These are phyloP conservation scores for Baronia brevicornis DNA, from an alignment of 2,888 invertebrate species.

Conservation along the genomic window DNA sequence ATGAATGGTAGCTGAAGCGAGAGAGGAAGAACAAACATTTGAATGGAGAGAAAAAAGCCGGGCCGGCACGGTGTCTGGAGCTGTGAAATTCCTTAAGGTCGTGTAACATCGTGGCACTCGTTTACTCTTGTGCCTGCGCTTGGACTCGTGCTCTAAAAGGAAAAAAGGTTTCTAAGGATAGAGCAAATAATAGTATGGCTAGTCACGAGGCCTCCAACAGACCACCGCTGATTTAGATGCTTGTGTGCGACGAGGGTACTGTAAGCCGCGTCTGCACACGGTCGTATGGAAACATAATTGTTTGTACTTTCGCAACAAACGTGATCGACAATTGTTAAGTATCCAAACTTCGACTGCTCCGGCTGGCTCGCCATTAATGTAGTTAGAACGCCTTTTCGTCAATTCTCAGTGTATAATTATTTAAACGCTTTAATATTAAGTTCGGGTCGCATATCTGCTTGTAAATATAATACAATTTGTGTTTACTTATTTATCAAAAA, in stretches of 20 bases:
- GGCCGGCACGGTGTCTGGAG: conserved; percentile 52
- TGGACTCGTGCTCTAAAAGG: conserved; percentile 69
- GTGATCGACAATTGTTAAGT: conserved; percentile 20
- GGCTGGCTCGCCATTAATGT: conserved; percentile 63
- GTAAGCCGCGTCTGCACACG: conserved; percentile 16
- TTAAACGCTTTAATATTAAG: conserved; percentile 71
- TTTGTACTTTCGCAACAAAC: conserved; percentile 19
- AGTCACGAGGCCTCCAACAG: conserved; percentile 65
- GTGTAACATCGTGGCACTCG: conserved; percentile 69
- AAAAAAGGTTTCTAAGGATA: conserved; percentile 67
- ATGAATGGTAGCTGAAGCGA: conserved; percentile 71
- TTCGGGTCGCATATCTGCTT: conserved; percentile 69
- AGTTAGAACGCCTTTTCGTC: conserved; percentile 71
- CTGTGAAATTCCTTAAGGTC: conserved; percentile 73
- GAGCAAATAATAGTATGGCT: conserved; percentile 65
- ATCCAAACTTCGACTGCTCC: conserved; percentile 40
- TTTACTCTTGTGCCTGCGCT: conserved; percentile 66
- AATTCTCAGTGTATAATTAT: conserved; percentile 76
- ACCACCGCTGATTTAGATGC: conserved; percentile 60
- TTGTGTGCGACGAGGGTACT: conserved; percentile 24
- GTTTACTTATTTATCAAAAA: conserved; percentile 73
- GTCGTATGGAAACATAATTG: conserved; percentile 17
- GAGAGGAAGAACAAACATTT: conserved; percentile 68
- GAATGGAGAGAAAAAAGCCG: conserved; percentile 59
- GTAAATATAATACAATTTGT: conserved; percentile 70